Evolutionary conservation across 2,888 invertebrate genomes (phyloP), one percentile per base, ranked within the genome.

Genomic region (Papilio gigon): DNA sequence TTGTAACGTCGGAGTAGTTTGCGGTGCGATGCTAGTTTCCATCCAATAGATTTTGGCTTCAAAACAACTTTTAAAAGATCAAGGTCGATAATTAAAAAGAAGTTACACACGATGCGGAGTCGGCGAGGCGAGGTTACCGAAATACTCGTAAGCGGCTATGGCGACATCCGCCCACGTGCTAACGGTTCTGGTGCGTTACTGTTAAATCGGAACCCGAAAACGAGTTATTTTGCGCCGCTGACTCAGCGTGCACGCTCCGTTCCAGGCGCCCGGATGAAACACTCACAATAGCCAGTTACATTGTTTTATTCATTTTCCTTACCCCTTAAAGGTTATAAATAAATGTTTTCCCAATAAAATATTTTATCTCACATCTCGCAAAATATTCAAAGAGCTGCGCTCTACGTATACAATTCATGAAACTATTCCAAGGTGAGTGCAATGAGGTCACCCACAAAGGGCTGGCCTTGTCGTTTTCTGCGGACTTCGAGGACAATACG

Each of bases 391-490:
- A 87, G 85, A 87, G 85, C 81, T 84, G 85, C 87, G 85, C 81
- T 84, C 81, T 77, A 74, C 75, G 77, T 78, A 83, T 80, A 85
- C 86, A 84, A 86, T 89, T 89, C 87, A 86, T 88, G 85, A 87
- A 89, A 88, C 88, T 89, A 89, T 90, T 90, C 84, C 91, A 91
- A 90, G 90, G 90, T 85, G 82, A 90, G 75, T 84, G 80, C 86
- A 89, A 86, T 87, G 88, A 89, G 89, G 91, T 84, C 89, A 87
- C 83, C 83, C 80, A 86, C 86, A 85, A 87, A 90, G 89, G 90
- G 86, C 78, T 81, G 85, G 83, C 89, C 89, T 89, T 89, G 89
- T 84, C 84, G 84, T 84, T 84, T n/a, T 83, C 84, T 79, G 79
- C 77, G 82, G 78, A 78, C 78, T 84, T 73, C 85, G 85, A 85